These are phyloP conservation scores for Timema cristinae DNA, from an alignment of 2,888 invertebrate genomes.

Conservation along the genomic window DNA sequence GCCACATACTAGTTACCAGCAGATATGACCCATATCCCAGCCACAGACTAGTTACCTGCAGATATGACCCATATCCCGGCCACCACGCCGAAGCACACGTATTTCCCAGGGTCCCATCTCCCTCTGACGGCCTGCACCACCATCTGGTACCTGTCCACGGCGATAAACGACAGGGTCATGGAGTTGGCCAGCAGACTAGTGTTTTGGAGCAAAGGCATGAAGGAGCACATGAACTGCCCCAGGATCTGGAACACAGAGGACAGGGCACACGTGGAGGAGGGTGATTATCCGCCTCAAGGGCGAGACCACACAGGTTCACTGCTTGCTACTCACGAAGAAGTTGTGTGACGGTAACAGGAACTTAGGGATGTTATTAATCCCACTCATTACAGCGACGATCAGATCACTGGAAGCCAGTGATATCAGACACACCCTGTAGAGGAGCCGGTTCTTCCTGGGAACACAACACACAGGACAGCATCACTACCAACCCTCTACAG, in stretches of 20 bases:
- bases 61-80: slow-evolving; percentile 45
- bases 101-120: slow-evolving; percentile 47
- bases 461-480: not conserved
- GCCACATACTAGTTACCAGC: too few relatives aligned
- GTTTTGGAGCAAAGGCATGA: slow-evolving; percentile 51
- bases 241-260: slow-evolving; percentile 42
- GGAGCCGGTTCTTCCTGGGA: slow-evolving; percentile 16
- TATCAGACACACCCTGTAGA: slow-evolving; percentile 15
- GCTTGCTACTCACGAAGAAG: not conserved
- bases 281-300: not conserved
- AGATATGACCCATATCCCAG: too few relatives aligned
- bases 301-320: not conserved
- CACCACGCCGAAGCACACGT: slow-evolving; percentile 42
- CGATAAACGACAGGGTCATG: slow-evolving; percentile 51
- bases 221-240: slow-evolving; percentile 48
- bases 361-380: slow-evolving; percentile 3
- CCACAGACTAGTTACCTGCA: slow-evolving; percentile 38
- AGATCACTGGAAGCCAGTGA: slow-evolving; percentile 19
- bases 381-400: not conserved
- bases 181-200: slow-evolving; percentile 51
- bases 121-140: slow-evolving; percentile 46
- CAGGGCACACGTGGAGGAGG: not conserved
- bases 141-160: slow-evolving; percentile 53
- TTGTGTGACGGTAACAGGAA: slow-evolving; percentile 10
- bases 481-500: not conserved